These are phyloP conservation scores for Dioctria rufipes DNA, from an alignment of 2,888 invertebrate species.

Conservation along the genomic window DNA sequence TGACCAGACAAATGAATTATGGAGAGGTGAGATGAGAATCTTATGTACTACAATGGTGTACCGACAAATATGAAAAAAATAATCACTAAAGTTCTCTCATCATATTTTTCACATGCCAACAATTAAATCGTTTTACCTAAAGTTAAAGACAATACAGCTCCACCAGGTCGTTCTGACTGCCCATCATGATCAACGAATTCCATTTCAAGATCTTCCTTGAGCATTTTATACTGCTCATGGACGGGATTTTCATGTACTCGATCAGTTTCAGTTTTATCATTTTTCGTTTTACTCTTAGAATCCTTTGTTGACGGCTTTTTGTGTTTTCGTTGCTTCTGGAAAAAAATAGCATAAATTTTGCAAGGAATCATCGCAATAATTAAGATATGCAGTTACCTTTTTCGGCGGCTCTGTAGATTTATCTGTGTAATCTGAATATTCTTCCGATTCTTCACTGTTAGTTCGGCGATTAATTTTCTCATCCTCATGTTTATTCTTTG, in stretches of 20 bases:
- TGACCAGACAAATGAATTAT: too few relatives aligned
- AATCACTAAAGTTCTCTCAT: neutral
- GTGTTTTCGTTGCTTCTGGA: conserved; percentile 66
- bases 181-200: conserved; percentile 76
- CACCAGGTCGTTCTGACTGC: conserved; percentile 80
- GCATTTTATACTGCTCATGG: conserved; percentile 69
- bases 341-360: neutral
- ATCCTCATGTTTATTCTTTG: conserved; percentile 38
- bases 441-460: conserved; percentile 61
- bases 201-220: conserved; percentile 69
- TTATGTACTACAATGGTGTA: neutral
- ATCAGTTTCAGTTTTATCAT: conserved; percentile 54
- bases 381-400: conserved; percentile 53
- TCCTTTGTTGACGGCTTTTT: conserved; percentile 63
- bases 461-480: neutral
- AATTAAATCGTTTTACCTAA: conserved; percentile 73
- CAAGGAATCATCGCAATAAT: too few relatives aligned
- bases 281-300: conserved; percentile 47
- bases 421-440: conserved; percentile 63
- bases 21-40: neutral
- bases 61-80: neutral
- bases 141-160: conserved; percentile 85
- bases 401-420: conserved; percentile 65
- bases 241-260: conserved; percentile 63
- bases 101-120: too few relatives aligned